A percentile compares a stretch with the other conserved stretches of the same genome.
Conservation (phyloP, 2,797 vertebrate species). For the Melanogrammus aeglefinus region DNA sequence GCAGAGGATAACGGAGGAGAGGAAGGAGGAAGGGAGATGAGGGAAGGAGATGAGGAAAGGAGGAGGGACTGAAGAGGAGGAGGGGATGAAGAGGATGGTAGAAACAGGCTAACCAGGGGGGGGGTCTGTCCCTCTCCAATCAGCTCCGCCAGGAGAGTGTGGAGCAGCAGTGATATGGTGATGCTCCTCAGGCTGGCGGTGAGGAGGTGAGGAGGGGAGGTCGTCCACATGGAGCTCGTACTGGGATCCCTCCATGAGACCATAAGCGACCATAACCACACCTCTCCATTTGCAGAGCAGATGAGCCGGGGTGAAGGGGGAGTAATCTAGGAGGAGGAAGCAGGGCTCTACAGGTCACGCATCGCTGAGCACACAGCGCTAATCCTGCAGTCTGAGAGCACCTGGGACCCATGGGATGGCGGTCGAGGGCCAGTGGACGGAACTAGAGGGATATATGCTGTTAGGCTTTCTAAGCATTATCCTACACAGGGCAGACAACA, state of each 20-base stretch:
- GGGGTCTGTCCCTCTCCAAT: conserved; percentile 49
- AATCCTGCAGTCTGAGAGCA: conserved; percentile 25
- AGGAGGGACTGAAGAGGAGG: background rate
- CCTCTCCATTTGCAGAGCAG: conserved; percentile 47
- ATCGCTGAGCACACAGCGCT: background rate
- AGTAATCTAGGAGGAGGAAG: conserved; percentile 46
- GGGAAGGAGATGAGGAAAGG: conserved; percentile 9
- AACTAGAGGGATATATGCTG: background rate
- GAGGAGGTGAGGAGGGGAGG: conserved; percentile 56
- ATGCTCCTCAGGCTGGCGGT: conserved; percentile 55
- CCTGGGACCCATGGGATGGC: conserved; percentile 23
- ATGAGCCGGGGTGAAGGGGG: conserved; percentile 26
- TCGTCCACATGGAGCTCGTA: conserved; percentile 60
- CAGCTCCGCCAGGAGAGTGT: conserved; percentile 46
- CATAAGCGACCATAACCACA: background rate
- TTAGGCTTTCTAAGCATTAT: background rate
- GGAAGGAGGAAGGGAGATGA: conserved; percentile 20
- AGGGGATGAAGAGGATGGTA: background rate
- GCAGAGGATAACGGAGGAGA: background rate
- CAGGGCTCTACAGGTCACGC: background rate
- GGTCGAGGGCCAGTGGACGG: background rate
- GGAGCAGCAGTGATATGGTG: conserved; percentile 70
- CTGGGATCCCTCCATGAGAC: conserved; percentile 51
- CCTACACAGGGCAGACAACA: background rate
- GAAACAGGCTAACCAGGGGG: conserved; percentile 43